Evolutionary conservation across 2,113 vertebrate genomes (phyloP), one percentile per base, ranked within the genome.

Genomic region (Sprattus sprattus): DNA sequence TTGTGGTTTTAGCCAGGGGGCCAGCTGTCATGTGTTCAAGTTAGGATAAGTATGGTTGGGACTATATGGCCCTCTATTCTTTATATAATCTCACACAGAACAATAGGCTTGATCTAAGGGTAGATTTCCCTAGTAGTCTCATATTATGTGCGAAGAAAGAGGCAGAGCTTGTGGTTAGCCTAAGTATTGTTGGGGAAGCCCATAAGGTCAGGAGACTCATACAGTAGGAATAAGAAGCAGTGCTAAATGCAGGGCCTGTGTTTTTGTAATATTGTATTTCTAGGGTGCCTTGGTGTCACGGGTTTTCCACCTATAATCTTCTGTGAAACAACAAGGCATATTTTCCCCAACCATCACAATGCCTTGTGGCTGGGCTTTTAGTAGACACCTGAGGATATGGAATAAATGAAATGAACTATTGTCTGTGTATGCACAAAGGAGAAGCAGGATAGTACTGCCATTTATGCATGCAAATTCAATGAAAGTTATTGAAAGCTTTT

Each of bases 101-200:
- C 71, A 78, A 78, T 78, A 28, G 71, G 10, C 25, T 78, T 13
- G 71, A 78, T 78, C 71, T 78, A 15, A 44, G 28, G 71, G 28
- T 78, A 78, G 11, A 78, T 78, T 32, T 39, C 28, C 71, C 28
- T 78, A 32, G 71, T 78, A 15, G 28, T 44, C 71, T 39, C 71
- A 32, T 78, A 78, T 32, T 39, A 28, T 78, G 13, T 78, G 71
- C 1, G 15, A 4, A 39, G 32, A 78, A 39, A 15, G 1, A 28
- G 64, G 64, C 64, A 28, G 64, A 15, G 64, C 64, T 32, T 32
- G 71, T 78, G 71, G 71, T 78, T 44, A 78, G 71, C 71, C 15
- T 39, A 78, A 78, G 71, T 39, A 78, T 32, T 78, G 71, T 78
- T 78, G 71, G 32, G 71, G 71, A 39, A 39, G 71, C 39, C 71